Base-by-base conservation (phyloP, 92 coral and sea anemone genomes). In the Muricea muricata region DNA sequence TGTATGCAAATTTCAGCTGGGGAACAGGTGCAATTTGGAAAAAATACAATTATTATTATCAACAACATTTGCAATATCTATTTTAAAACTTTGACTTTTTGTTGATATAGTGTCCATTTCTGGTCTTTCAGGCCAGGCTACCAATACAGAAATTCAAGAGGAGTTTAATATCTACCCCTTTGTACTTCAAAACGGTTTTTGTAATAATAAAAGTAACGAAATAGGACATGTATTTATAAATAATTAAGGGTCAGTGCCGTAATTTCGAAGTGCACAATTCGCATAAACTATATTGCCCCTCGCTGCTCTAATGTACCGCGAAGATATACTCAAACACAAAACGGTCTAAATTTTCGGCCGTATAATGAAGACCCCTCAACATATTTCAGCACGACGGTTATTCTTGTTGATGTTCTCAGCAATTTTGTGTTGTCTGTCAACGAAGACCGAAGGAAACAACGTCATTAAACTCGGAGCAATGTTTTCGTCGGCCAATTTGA, bases 401-500 rank as follows among this genome's bases (percentile, higher is more conserved):
- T 39, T 40, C 23, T 15, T 18, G 34, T 23, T 55, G 41, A 46
- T 45, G 23, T 20, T 20, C 39, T 0, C 21, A 28, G 63, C 63
- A 8, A 77, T 77, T 7, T 23, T 77, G 13, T 21, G 34, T 23
- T 25, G 69, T 31, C 24, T 31, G 31, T 56, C 30, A 4, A n/a
- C 31, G 15, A 17, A 54, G 33, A 5, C 82, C 10, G 56, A 32
- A 13, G 14, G 25, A 11, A 77, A 5, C n/a, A 35, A 33, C 15
- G 30, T 56, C 7, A 47, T 81, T 6, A 58, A 92, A 55, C 73
- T 96, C 31, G 99, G 99, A 7, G 99, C 98, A 21, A 96, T 96
- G 99, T 69, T 96, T 18, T 96, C 99, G 67, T 87, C 97, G 2
- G 35, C 46, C 37, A 81, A 46, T n/a, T 75, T 90, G 73, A 90